Base-by-base conservation (phyloP, 2,797 vertebrate genomes). In the Channallabes apus region DNA sequence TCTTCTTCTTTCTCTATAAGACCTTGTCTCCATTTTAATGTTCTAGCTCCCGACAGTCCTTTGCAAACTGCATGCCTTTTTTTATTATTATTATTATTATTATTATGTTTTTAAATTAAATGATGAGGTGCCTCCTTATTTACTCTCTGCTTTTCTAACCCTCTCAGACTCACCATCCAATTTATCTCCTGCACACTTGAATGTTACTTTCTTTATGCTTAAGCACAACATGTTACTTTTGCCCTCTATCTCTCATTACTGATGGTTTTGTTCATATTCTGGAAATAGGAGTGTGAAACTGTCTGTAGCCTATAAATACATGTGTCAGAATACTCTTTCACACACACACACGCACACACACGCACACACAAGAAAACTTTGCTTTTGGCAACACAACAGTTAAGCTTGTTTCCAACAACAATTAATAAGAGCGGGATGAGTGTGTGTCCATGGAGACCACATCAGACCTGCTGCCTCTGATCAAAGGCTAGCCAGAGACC, bases 371-470 rank as follows among this genome's bases (percentile, higher is more conserved):
- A 69, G 46, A 61, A 58, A 58, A 72, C 32, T 64, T 61, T 56
- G 75, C 84, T 80, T 69, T 78, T 78, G 76, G 56, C 76, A 78
- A 78, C 88, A 87, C 88, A 90, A 86, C 82, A 85, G 68, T 82
- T 68, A 82, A 59, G 81, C 68, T 29, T 68, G 86, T 88, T 86
- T 83, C 38, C 56, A 65, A 83, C 75, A 87, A 69, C 88, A 87
- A 88, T 87, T 88, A 90, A 90, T 90, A 87, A 82, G 84, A 87
- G 75, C 7, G 69, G 82, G 46, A 86, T 85, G 87, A 85, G 80
- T 69, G 79, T 67, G 87, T 91, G 82, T 87, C 86, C 89, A 80
- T 84, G 86, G 88, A 88, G 88, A 91, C 82, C 82, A 86, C 72
- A 85, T 68, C 67, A 61, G 75, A 80, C 83, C 85, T 73, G 75